Percentiles rank a stretch among this genome's conserved stretches.
These are phyloP conservation scores for Alaudala cheleensis DNA, from an alignment of 2,113 vertebrate genomes.

Conservation along the genomic window DNA sequence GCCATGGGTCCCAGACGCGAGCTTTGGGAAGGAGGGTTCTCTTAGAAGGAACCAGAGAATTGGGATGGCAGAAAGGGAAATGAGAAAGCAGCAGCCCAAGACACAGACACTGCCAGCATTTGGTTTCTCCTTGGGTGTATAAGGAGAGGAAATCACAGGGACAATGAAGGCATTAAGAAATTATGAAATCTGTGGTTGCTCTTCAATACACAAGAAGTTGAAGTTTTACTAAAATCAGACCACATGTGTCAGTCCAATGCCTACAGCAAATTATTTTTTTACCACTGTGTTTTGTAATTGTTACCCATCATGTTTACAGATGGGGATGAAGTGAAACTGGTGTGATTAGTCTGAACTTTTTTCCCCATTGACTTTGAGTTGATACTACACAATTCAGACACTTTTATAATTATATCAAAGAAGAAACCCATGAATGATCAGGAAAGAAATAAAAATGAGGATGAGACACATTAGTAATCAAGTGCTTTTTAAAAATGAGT, in stretches of 20 bases:
- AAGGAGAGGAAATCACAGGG: background rate
- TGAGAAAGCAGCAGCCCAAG: background rate
- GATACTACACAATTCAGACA: background rate
- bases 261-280: background rate
- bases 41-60: background rate
- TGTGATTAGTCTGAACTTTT: background rate
- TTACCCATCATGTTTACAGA: background rate
- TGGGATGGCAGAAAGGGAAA: background rate
- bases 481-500: background rate
- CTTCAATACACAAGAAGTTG: background rate
- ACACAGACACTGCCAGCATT: background rate
- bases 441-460: background rate
- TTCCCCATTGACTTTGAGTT: background rate
- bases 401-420: background rate
- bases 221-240: background rate
- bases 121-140: background rate
- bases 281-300: background rate
- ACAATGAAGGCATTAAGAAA: background rate
- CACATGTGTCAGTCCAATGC: fast-evolving
- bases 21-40: background rate
- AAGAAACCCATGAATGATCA: background rate
- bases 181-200: background rate
- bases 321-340: background rate
- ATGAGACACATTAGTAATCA: background rate
- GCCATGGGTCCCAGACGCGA: fast-evolving